Evolutionary conservation across 2,888 invertebrate genomes (phyloP).

Genomic region (Ectemnius lituratus): DNA sequence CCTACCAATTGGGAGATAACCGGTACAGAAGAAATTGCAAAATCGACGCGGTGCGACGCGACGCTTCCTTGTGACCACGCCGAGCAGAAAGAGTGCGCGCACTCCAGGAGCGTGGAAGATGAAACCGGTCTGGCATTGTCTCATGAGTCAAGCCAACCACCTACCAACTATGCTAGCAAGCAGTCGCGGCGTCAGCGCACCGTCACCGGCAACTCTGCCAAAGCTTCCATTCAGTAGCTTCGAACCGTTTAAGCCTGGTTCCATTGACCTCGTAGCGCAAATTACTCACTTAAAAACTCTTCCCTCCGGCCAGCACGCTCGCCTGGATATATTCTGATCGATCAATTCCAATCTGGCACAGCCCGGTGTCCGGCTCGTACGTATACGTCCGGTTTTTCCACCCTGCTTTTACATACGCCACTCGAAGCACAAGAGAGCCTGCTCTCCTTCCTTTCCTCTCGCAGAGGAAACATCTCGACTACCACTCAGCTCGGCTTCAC

Average conservation of each 20-base stretch:
- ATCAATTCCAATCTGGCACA: slow-evolving; percentile 58
- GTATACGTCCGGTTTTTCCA: neutral
- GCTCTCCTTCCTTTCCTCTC: too few relatives aligned
- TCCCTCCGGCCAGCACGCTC: slow-evolving; percentile 19
- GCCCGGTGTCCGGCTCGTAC: neutral
- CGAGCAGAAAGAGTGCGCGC: neutral
- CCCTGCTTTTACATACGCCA: neutral
- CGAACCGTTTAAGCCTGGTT: slow-evolving; percentile 51
- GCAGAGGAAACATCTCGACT: too few relatives aligned
- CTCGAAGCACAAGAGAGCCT: too few relatives aligned
- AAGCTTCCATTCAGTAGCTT: slow-evolving; percentile 49
- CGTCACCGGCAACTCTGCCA: slow-evolving; percentile 21
- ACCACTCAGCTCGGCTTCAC: too few relatives aligned
- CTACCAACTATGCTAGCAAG: neutral
- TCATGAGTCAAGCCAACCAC: slow-evolving; percentile 50
- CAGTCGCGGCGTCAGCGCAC: too few relatives aligned
- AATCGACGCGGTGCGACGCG: slow-evolving; percentile 2
- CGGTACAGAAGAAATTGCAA: slow-evolving; percentile 26
- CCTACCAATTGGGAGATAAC: slow-evolving; percentile 37
- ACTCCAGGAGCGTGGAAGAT: slow-evolving; percentile 36
- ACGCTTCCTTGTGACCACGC: slow-evolving; percentile 21
- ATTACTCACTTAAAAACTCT: slow-evolving; percentile 57
- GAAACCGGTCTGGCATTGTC: slow-evolving; percentile 64
- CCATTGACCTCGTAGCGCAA: slow-evolving; percentile 63
- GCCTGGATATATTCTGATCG: slow-evolving; percentile 53